Percentiles rank a stretch among this genome's conserved stretches.
Evolutionary conservation across 2,113 vertebrate species (phyloP).

Genomic region (Halichoerus grypus): DNA sequence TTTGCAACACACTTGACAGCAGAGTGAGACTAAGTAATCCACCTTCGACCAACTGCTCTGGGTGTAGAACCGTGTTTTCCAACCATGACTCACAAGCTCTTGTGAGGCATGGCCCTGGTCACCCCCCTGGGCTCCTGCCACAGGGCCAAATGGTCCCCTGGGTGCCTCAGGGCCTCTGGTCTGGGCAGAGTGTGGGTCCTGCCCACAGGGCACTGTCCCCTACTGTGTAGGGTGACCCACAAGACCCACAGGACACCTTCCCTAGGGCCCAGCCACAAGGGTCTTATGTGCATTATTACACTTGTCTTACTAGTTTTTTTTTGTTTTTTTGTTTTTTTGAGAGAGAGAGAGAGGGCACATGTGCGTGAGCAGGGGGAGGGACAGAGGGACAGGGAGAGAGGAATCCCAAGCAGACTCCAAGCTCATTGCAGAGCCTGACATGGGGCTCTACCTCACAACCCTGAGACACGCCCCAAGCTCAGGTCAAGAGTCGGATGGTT

Average conservation of each 20-base stretch:
- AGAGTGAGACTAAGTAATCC: neutral
- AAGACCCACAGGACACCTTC: neutral
- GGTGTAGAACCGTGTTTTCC: neutral
- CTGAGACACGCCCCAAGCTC: too few relatives aligned
- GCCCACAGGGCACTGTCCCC: neutral
- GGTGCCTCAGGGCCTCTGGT: neutral
- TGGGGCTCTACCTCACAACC: too few relatives aligned
- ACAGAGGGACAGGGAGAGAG: too few relatives aligned
- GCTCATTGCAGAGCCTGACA: too few relatives aligned
- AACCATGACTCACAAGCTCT: neutral
- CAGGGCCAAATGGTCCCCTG: neutral
- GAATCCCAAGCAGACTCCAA: too few relatives aligned
- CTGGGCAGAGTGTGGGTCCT: neutral
- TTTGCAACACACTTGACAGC: neutral
- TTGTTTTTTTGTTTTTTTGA: too few relatives aligned
- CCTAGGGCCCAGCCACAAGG: neutral
- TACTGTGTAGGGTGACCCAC: neutral
- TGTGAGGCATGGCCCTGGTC: neutral
- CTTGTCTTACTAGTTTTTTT: neutral
- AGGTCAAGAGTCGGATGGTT: too few relatives aligned
- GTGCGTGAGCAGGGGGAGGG: too few relatives aligned
- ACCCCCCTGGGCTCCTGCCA: neutral
- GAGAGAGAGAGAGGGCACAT: too few relatives aligned
- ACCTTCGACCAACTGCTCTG: neutral
- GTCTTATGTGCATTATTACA: neutral